These are phyloP conservation scores for Chelon labrosus DNA, from an alignment of 2,797 vertebrate genomes.

Conservation along the genomic window DNA sequence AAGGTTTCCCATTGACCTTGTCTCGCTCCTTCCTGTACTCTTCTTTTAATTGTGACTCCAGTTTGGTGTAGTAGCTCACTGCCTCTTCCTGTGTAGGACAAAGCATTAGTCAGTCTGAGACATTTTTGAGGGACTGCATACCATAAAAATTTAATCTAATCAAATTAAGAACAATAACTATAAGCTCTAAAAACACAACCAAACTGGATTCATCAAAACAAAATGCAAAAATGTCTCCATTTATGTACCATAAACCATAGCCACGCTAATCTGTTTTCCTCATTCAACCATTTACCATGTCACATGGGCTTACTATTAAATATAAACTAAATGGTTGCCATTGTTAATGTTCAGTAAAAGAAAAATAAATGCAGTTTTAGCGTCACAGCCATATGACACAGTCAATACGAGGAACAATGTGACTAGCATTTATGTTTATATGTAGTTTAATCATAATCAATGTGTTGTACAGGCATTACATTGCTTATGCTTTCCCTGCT, in stretches of 20 bases:
- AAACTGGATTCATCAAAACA: neutral
- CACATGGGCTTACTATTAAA: conserved; percentile 1
- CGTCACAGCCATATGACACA: neutral
- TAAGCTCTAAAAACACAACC: neutral
- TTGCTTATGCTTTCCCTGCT: neutral
- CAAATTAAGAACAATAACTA: neutral
- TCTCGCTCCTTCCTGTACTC: conserved; percentile 94
- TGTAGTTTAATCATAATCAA: neutral
- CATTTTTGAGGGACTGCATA: neutral
- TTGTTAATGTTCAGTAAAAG: neutral
- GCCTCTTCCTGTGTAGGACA: conserved; percentile 90
- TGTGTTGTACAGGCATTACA: neutral
- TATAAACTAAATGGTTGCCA: neutral
- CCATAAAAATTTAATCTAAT: neutral
- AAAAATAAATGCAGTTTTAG: neutral
- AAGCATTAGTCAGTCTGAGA: neutral
- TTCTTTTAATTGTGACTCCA: conserved; percentile 92
- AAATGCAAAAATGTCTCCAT: neutral
- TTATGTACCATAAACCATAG: neutral
- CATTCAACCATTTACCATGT: neutral
- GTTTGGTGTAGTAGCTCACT: conserved; percentile 93
- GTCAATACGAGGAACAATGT: neutral
- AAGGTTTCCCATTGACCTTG: conserved; percentile 93
- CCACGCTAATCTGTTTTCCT: conserved; percentile 7
- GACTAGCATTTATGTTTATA: neutral